Evolutionary conservation across 2,797 vertebrate species (phyloP).

Genomic region (Sus cebifrons): DNA sequence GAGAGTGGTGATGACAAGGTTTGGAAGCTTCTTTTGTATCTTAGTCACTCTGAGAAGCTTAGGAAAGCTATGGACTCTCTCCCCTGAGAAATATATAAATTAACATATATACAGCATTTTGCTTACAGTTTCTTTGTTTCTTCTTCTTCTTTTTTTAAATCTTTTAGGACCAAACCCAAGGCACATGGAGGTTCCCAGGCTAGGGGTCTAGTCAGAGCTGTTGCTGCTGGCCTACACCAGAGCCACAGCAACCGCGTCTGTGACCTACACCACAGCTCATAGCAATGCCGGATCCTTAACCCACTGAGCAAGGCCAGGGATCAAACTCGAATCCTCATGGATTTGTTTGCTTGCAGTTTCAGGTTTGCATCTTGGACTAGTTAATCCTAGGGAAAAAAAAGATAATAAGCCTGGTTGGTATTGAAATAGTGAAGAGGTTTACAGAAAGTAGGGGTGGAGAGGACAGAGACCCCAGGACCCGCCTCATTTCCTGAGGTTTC

Average conservation of each 20-base stretch:
- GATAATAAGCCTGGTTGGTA: not conserved
- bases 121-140: not conserved
- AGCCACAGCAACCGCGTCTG: no score
- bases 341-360: not conserved
- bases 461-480: not conserved
- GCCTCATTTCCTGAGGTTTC: not conserved
- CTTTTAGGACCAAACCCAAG: no score
- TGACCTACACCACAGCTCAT: no score
- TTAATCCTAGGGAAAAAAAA: slow-evolving; percentile 20
- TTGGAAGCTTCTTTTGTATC: not conserved
- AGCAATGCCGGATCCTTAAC: no score
- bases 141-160: no score
- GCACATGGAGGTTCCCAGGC: no score
- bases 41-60: not conserved
- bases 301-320: no score
- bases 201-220: no score
- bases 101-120: not conserved
- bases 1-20: not conserved
- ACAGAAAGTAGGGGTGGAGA: not conserved
- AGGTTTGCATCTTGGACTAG: not conserved
- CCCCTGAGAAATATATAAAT: not conserved
- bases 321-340: no score
- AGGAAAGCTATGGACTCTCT: not conserved
- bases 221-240: no score
- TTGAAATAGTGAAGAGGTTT: not conserved